phyloP scores from a whole-genome alignment of 2,113 vertebrate species.

The Python bivittatus region DNA sequence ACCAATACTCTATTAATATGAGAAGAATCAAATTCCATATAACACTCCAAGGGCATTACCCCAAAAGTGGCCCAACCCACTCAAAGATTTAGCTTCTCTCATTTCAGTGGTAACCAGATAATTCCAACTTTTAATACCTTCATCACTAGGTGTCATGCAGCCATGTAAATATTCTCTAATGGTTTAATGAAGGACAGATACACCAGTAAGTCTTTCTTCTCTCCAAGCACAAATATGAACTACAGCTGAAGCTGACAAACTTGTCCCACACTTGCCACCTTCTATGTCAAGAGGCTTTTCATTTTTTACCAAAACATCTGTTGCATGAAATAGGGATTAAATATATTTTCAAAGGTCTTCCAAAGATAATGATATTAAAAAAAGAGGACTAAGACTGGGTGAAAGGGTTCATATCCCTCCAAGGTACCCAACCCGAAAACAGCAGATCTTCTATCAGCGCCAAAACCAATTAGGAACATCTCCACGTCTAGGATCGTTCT shows the following conservation, averaged over 20 bases:
- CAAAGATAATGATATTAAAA: neutral
- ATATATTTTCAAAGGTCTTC: slow-evolving; percentile 33
- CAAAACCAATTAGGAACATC: slow-evolving; percentile 90
- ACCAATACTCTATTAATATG: neutral
- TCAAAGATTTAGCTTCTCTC: neutral
- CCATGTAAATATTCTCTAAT: neutral
- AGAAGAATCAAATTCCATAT: neutral
- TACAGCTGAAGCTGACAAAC: slow-evolving; percentile 11
- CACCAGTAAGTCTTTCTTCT: neutral
- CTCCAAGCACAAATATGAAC: neutral
- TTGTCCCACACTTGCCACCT: neutral
- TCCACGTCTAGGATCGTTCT: slow-evolving; percentile 83
- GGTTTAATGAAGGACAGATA: neutral
- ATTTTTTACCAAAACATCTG: slow-evolving; percentile 57
- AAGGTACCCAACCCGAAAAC: slow-evolving; percentile 37
- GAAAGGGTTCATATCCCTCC: slow-evolving; percentile 47
- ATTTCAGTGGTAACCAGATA: neutral
- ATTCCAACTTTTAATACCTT: neutral
- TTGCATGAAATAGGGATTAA: neutral
- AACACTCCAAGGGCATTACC: neutral
- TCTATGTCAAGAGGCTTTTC: slow-evolving; percentile 14
- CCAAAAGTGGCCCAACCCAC: neutral
- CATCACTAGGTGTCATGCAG: neutral
- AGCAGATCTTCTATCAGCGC: slow-evolving; percentile 75
- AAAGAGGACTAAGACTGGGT: slow-evolving; percentile 26